phyloP scores from a whole-genome alignment of 2,113 vertebrate species.

The Vulpes ferrilata region DNA sequence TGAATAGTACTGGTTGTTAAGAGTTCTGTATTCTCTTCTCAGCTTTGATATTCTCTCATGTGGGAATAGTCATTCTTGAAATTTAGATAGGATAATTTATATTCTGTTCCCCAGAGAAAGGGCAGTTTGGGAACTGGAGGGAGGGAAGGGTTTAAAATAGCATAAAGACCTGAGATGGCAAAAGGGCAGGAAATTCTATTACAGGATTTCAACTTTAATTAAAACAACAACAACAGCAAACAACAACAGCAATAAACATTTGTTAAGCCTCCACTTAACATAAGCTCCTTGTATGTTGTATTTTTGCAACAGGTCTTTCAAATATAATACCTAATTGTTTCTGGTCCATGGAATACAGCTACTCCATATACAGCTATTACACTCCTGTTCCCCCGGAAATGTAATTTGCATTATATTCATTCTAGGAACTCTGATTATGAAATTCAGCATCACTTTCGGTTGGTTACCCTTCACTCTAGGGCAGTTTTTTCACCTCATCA shows the following conservation, averaged over 20 bases:
- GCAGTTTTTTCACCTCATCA: conserved; percentile 20
- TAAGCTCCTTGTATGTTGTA: neutral
- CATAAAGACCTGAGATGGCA: neutral
- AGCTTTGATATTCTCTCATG: conserved; percentile 54
- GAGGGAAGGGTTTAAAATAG: conserved; percentile 30
- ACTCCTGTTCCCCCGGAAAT: conserved; percentile 44
- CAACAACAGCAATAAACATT: neutral
- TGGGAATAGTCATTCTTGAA: conserved; percentile 68
- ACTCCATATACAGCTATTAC: neutral
- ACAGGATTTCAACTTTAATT: neutral
- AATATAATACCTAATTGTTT: conserved; percentile 28
- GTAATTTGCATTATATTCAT: neutral
- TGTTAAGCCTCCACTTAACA: conserved; percentile 46
- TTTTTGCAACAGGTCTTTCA: conserved; percentile 18
- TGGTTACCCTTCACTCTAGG: conserved; percentile 29
- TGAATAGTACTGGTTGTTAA: conserved; percentile 66
- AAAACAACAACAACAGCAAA: neutral
- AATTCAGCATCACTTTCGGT: conserved; percentile 33
- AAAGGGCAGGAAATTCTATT: conserved; percentile 27
- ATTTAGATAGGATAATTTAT: conserved; percentile 67
- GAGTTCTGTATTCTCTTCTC: conserved; percentile 66
- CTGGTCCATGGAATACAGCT: conserved; percentile 7
- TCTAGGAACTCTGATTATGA: conserved; percentile 47
- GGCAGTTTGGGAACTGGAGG: conserved; percentile 58
- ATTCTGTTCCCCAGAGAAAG: conserved; percentile 64